Evolutionary conservation across 2,888 invertebrate species (phyloP), one percentile per base, ranked within the genome.

Genomic region (Drosophila leonis): DNA sequence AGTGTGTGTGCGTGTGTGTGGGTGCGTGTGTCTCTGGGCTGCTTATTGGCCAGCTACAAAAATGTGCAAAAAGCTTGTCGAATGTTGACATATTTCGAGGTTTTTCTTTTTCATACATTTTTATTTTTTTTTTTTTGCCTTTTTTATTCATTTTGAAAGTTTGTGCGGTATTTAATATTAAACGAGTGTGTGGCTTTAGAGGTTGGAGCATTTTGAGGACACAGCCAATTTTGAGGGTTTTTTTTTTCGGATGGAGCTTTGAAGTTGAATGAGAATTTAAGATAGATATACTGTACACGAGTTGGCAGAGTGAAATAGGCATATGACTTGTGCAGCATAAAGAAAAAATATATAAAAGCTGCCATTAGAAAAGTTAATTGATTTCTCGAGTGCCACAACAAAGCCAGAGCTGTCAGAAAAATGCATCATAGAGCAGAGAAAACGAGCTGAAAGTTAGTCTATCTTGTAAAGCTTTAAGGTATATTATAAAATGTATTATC

Each of bases 31-130:
- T 71, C 54, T 54, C 31, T 54, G n/a, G 31, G 39, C 37, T 65
- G 62, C 72, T 64, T 72, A 62, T 69, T 67, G 78, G 67, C 55
- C 35, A 42, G 24, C 67, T 46, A 51, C 70, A 75, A 72, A 80
- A 81, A 78, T 67, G 67, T 69, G 65, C 66, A 65, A 75, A 75
- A 67, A 80, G 72, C 66, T 72, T 74, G 74, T 83, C 83, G 71
- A 77, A 77, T 86, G 77, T 79, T 83, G 87, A 83, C 83, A 83
- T 83, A 86, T 78, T 81, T 82, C 42, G 82, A 63, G 39, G 27
- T 55, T 31, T 54, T 48, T 20, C 59, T 27, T 27, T 33, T n/a
- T 20, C 0, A 4, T 0, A n/a, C n/a, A n/a, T 20, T 29, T 18
- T 31, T 24, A 1, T 10, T 37, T 37, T n/a, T 29, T 29, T 24